A percentile compares a stretch with the other conserved stretches of the same genome.
These are phyloP conservation scores for Melanotaenia boesemani DNA, from an alignment of 2,797 vertebrate genomes.

Conservation along the genomic window DNA sequence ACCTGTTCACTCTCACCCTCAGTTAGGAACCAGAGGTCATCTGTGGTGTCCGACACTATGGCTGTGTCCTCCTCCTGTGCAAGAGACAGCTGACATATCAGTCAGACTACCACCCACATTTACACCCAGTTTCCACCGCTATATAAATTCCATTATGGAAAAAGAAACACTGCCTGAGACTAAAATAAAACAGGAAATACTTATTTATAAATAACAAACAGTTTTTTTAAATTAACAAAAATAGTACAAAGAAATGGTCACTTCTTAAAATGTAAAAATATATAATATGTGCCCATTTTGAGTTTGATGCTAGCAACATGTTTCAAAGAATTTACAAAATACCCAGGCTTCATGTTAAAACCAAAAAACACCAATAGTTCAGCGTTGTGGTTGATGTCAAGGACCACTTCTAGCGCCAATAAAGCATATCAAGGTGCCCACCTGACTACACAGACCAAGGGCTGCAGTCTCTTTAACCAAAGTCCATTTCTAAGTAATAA, in stretches of 20 bases:
- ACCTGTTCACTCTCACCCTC: constrained; percentile 91
- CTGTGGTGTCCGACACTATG: constrained; percentile 95
- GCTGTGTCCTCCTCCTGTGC: constrained; percentile 94
- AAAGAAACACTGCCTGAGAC: background rate
- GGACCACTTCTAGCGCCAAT: background rate
- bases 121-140: constrained; percentile 1
- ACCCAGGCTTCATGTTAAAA: background rate
- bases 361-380: background rate
- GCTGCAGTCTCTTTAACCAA: no score
- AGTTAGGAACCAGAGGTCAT: constrained; percentile 95
- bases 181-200: background rate
- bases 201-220: background rate
- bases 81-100: constrained; percentile 81
- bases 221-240: background rate
- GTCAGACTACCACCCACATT: constrained; percentile 77
- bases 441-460: background rate
- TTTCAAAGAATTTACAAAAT: background rate
- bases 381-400: background rate
- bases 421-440: background rate
- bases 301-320: background rate
- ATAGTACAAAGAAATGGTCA: background rate
- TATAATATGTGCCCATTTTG: no score
- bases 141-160: background rate
- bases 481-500: background rate
- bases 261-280: background rate